Conservation (phyloP, 2,888 invertebrate genomes). For the Bombylius major region DNA sequence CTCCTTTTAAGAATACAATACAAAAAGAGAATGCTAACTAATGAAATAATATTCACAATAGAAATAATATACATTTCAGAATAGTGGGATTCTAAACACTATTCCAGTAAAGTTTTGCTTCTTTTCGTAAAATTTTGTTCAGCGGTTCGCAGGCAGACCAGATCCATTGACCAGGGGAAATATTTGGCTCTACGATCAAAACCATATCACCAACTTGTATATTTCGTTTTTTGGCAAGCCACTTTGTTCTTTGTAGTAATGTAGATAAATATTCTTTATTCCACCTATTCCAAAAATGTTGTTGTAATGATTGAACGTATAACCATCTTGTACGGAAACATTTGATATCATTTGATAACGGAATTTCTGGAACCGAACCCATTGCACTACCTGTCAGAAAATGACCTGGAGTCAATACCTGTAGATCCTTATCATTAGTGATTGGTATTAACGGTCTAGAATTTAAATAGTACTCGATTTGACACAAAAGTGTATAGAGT, state of each 20-base stretch:
- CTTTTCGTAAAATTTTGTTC: too few species aligned
- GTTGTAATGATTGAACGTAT: slow-evolving; percentile 7
- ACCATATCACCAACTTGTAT: slow-evolving; percentile 8
- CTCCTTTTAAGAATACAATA: too few species aligned
- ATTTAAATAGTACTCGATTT: slow-evolving; percentile 25
- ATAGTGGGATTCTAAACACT: too few species aligned
- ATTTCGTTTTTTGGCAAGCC: slow-evolving; percentile 4
- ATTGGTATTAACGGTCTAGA: slow-evolving; percentile 20
- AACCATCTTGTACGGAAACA: background rate
- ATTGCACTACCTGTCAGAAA: background rate
- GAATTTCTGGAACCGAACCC: background rate
- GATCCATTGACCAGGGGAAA: slow-evolving; percentile 16
- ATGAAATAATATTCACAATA: too few species aligned
- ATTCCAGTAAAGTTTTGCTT: too few species aligned
- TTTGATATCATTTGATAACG: too few species aligned
- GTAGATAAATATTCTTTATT: slow-evolving; percentile 8
- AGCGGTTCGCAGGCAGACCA: too few species aligned
- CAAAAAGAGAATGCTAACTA: too few species aligned
- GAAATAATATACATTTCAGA: too few species aligned
- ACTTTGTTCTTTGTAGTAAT: slow-evolving; percentile 11
- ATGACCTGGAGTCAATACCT: slow-evolving; percentile 12
- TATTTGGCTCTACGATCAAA: slow-evolving; percentile 7
- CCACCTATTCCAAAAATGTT: slow-evolving; percentile 13
- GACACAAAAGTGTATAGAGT: slow-evolving; percentile 20
- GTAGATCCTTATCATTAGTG: slow-evolving; percentile 13